Conservation (phyloP, 2,797 vertebrate species). For the Echiichthys vipera region DNA sequence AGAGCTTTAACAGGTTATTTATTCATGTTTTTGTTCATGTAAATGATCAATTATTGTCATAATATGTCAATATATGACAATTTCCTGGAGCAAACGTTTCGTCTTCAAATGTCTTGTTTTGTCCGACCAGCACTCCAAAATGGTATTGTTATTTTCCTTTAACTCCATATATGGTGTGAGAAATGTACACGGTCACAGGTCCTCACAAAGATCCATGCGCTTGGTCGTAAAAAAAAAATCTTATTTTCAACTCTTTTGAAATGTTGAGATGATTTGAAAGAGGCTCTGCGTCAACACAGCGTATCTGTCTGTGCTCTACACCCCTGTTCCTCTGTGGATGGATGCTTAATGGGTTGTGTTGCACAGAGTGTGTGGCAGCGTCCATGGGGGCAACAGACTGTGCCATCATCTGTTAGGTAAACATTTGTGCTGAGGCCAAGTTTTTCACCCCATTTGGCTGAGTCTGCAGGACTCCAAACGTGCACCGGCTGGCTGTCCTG, state of each 20-base stretch:
- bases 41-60: background rate
- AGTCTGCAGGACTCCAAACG: conserved; percentile 62
- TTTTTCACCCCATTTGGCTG: conserved; percentile 58
- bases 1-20: background rate
- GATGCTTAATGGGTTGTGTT: conserved; percentile 13
- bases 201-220: background rate
- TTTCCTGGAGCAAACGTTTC: background rate
- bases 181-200: background rate
- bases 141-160: background rate
- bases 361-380: conserved; percentile 39
- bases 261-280: conserved; percentile 1
- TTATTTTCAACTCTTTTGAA: background rate
- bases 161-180: background rate
- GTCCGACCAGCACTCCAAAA: background rate
- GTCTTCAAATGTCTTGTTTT: background rate
- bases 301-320: background rate
- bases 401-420: conserved; percentile 73
- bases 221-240: background rate
- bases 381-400: conserved; percentile 49
- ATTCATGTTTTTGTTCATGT: background rate
- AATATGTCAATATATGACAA: background rate
- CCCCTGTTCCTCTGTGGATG: background rate
- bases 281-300: background rate
- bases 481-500: conserved; percentile 63
- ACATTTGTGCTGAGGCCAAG: conserved; percentile 63